These are phyloP conservation scores for Drosophila multiciliata DNA, from an alignment of 2,888 invertebrate genomes.

Conservation along the genomic window DNA sequence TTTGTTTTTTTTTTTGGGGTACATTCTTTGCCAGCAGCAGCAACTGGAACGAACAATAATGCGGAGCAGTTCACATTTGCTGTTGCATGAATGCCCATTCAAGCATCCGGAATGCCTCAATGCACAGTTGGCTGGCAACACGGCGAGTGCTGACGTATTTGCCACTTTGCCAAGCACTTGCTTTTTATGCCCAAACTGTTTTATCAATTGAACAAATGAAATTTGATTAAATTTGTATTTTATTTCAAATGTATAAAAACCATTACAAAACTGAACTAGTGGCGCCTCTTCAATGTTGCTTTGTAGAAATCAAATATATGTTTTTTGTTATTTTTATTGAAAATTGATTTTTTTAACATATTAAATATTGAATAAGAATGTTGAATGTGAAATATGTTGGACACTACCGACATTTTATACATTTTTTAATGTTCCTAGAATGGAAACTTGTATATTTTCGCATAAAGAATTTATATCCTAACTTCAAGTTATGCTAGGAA, in stretches of 20 bases:
- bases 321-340: neutral
- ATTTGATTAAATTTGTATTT: neutral
- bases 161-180: neutral
- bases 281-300: neutral
- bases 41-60: slow-evolving; percentile 19
- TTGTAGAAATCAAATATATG: neutral
- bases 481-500: neutral
- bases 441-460: neutral
- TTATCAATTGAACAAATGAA: neutral
- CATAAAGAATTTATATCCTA: neutral
- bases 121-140: neutral
- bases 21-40: slow-evolving; percentile 10
- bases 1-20: neutral
- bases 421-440: neutral
- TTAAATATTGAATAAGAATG: neutral
- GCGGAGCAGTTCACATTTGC: slow-evolving; percentile 11
- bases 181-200: neutral
- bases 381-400: neutral
- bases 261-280: neutral
- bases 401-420: neutral
- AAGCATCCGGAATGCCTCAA: neutral
- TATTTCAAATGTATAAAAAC: neutral
- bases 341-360: neutral
- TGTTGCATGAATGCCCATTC: slow-evolving; percentile 13
- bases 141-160: neutral